A percentile compares a stretch with the other conserved stretches of the same genome.
Conservation (phyloP, 2,113 vertebrate genomes). For the Urocynchramus pylzowi region DNA sequence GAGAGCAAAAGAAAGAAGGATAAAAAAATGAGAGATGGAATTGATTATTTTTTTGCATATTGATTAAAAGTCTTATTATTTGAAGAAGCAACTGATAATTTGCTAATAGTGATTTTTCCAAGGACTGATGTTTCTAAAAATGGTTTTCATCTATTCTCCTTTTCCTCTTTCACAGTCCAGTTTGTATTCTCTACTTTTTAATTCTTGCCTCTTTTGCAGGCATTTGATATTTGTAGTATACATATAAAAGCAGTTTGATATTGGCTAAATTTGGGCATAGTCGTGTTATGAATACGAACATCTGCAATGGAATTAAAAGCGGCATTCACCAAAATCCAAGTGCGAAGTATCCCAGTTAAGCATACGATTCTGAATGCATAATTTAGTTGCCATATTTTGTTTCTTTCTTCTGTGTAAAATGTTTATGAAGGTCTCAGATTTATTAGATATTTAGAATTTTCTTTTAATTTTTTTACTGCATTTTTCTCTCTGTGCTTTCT, state of each 20-base stretch:
- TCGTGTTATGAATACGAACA: slow-evolving; percentile 53
- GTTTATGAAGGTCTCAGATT: slow-evolving; percentile 31
- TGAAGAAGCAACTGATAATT: slow-evolving; percentile 41
- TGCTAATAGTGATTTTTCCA: slow-evolving; percentile 46
- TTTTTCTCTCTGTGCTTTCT: background rate
- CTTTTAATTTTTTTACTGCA: background rate
- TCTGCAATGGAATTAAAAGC: slow-evolving; percentile 62
- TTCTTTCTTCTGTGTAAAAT: slow-evolving; percentile 8
- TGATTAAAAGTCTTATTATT: slow-evolving; percentile 21
- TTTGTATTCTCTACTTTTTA: background rate
- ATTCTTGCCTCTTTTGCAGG: background rate
- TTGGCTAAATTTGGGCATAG: slow-evolving; percentile 55
- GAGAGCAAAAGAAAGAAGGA: slow-evolving; percentile 19
- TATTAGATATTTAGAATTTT: slow-evolving; percentile 52
- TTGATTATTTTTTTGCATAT: slow-evolving; percentile 50
- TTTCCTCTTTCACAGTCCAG: background rate
- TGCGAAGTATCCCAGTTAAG: slow-evolving; percentile 31
- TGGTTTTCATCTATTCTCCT: background rate
- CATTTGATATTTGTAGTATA: background rate
- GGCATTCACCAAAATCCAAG: slow-evolving; percentile 58
- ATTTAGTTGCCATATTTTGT: slow-evolving; percentile 54
- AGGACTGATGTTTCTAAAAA: background rate
- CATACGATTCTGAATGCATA: slow-evolving; percentile 45
- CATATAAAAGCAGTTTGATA: slow-evolving; percentile 28
- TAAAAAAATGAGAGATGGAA: slow-evolving; percentile 49